Percentiles rank a stretch among this genome's conserved stretches.
Conservation (phyloP, 2,888 invertebrate genomes). For the Stenodera caucasica region DNA sequence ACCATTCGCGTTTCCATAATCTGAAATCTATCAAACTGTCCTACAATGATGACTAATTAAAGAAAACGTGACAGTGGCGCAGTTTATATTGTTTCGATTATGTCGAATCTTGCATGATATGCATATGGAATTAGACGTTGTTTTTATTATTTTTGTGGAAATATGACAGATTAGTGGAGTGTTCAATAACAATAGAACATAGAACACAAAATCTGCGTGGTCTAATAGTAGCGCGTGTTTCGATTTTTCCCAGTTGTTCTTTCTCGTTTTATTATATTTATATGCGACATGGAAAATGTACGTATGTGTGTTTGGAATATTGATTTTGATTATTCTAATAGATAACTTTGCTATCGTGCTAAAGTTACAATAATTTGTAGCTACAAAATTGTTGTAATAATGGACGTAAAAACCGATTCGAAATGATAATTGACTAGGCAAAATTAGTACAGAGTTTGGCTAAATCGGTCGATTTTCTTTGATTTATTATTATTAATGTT, state of each 20-base stretch:
- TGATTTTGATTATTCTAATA: constrained; percentile 29
- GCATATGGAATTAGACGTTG: constrained; percentile 43
- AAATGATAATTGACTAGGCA: neutral
- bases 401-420: neutral
- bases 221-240: constrained; percentile 42
- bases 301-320: constrained; percentile 23
- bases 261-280: neutral
- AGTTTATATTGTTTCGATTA: constrained; percentile 41
- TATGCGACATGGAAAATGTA: constrained; percentile 21
- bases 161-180: constrained; percentile 45
- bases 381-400: neutral
- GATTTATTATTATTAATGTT: neutral
- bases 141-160: constrained; percentile 22
- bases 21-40: constrained; percentile 43
- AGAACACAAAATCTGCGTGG: constrained; percentile 50
- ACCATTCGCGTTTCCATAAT: constrained; percentile 41
- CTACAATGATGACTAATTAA: constrained; percentile 46
- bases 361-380: neutral
- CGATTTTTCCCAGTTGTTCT: constrained; percentile 32
- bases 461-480: too few relatives aligned
- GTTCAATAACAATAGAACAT: constrained; percentile 19
- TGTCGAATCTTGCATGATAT: constrained; percentile 43
- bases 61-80: constrained; percentile 45
- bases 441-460: too few relatives aligned
- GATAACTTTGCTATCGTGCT: constrained; percentile 16